Base-by-base conservation (phyloP, 2,113 vertebrate genomes). In the Semicossyphus pulcher region DNA sequence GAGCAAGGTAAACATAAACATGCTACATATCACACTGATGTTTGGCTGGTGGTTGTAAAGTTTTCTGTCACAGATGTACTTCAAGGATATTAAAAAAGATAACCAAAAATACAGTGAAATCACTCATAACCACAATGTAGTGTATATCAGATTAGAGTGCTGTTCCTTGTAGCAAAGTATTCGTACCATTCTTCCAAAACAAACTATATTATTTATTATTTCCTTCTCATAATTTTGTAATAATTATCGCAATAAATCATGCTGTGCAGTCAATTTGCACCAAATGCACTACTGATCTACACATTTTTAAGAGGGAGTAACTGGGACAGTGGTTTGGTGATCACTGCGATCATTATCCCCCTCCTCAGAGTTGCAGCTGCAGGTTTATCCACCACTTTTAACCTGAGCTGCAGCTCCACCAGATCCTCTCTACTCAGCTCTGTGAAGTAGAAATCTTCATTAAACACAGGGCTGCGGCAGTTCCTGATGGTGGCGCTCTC, bases 391-490 rank as follows among this genome's bases (percentile, higher is more conserved):
- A 93, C 28, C 20, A 94, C 88, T 81, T 93, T 94, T 18, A 94
- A 28, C 56, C 79, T 86, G 39, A 94, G 87, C 41, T 90, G 68
- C 69, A 92, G 76, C 11, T 70, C 72, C 49, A 26, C n/a, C 42
- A 94, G 63, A 36, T 76, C 78, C 9, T 85, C 72, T 3, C 59
- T 76, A n/a, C 64, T 83, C 42, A 92, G 89, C 34, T 89, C 86
- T 8, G 86, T 92, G 58, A 94, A 94, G 83, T 89, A 94, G 82
- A 94, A 94, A 45, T 94, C 93, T 74, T 94, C 93, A 64, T 94
- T 93, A 53, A 94, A 94, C 59, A 92, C 85, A 2, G 88, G 93
- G 48, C 65, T 76, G 20, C 67, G 58, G 76, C 91, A 89, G 76
- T 93, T 92, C 75, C 75, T 90, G 81, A 93, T 87, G 77, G 75